Conservation (phyloP, 2,113 vertebrate species). For the Terrapene triunguis region DNA sequence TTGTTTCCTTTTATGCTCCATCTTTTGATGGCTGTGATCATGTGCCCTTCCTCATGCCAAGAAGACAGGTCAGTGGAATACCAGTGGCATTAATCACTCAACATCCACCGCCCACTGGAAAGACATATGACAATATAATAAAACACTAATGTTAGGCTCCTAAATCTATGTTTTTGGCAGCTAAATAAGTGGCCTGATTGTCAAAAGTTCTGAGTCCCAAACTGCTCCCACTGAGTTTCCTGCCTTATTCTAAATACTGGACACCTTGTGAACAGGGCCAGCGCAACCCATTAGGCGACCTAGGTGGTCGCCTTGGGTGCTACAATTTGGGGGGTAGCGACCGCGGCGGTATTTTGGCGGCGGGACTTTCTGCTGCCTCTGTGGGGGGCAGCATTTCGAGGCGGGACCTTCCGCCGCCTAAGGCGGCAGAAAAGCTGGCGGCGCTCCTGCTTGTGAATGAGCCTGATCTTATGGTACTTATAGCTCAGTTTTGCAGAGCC, state of each 20-base stretch:
- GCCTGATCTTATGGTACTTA: not conserved
- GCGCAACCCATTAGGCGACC: too few relatives aligned
- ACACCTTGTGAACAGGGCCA: not conserved
- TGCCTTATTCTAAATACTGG: not conserved
- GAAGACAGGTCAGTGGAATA: not conserved
- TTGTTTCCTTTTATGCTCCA: not conserved
- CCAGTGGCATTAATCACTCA: not conserved
- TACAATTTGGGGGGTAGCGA: too few relatives aligned
- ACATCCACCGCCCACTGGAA: not conserved
- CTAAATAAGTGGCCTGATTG: not conserved
- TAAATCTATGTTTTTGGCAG: not conserved
- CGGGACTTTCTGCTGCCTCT: too few relatives aligned
- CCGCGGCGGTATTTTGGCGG: too few relatives aligned
- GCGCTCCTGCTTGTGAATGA: rapidly evolving
- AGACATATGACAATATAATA: not conserved
- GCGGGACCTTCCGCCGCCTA: too few relatives aligned
- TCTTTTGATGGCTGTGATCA: not conserved
- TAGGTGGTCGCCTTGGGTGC: too few relatives aligned
- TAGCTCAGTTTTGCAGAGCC: not conserved
- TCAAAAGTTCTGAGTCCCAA: not conserved
- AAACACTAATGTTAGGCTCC: not conserved
- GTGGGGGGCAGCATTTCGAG: too few relatives aligned
- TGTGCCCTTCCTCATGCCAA: not conserved
- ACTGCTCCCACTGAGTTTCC: not conserved
- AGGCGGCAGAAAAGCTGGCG: too few relatives aligned